Evolutionary conservation across 2,888 invertebrate species (phyloP).

Genomic region (Drosophila hawaiiensis): DNA sequence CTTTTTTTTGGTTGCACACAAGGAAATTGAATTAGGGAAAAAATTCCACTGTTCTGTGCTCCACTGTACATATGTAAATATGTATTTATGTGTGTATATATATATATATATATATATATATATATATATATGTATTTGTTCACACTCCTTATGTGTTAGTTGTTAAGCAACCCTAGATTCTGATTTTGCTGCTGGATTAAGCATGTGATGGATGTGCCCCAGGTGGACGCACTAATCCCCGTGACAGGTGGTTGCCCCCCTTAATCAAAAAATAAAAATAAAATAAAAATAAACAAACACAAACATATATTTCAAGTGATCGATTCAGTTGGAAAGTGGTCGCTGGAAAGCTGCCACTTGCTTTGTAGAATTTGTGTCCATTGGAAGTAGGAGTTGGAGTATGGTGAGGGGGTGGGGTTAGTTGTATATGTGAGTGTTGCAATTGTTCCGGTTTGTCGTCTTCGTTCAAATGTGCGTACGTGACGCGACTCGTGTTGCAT

Average conservation of each 20-base stretch:
- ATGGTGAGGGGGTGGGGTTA: neutral
- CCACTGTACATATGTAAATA: neutral
- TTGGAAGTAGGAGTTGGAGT: neutral
- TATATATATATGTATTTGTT: neutral
- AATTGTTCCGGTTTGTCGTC: constrained; percentile 4
- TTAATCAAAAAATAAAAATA: constrained; percentile 8
- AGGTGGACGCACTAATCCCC: constrained; percentile 54
- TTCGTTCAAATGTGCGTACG: constrained; percentile 63
- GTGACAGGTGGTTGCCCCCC: constrained; percentile 34
- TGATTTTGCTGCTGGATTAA: constrained; percentile 47
- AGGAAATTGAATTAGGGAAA: neutral
- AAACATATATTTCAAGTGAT: constrained; percentile 27
- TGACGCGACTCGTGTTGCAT: constrained; percentile 70
- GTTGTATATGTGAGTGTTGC: constrained; percentile 3
- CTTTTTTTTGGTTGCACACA: neutral
- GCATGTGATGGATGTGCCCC: constrained; percentile 65
- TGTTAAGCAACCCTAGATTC: neutral
- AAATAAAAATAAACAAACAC: constrained; percentile 3
- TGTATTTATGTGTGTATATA: neutral
- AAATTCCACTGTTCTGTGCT: neutral
- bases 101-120: no score
- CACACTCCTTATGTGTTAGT: neutral
- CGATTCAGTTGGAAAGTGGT: constrained; percentile 10
- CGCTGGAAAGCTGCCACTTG: constrained; percentile 1
- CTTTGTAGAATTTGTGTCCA: neutral